These are phyloP conservation scores for Carduelis carduelis DNA, from an alignment of 2,797 vertebrate genomes.

Conservation along the genomic window DNA sequence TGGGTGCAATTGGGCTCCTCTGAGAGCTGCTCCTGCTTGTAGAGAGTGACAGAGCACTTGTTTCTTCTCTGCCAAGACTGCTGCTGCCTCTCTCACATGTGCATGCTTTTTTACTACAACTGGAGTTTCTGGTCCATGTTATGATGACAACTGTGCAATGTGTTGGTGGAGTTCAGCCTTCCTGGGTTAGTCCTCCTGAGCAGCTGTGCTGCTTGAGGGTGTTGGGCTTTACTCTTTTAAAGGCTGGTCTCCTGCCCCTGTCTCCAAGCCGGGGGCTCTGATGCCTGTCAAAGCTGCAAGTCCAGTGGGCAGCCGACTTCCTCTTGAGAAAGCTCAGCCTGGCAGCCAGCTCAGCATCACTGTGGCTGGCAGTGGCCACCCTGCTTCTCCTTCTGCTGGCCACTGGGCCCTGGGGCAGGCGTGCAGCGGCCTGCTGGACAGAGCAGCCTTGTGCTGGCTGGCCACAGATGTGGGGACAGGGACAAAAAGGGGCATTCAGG, in stretches of 20 bases:
- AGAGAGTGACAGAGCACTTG: neutral
- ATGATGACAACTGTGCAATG: neutral
- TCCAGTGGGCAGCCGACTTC: rapidly evolving
- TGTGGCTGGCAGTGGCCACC: neutral
- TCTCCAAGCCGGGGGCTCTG: neutral
- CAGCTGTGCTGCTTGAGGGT: neutral
- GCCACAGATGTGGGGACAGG: neutral
- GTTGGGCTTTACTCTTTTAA: neutral
- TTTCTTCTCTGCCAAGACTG: neutral
- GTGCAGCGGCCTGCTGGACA: rapidly evolving
- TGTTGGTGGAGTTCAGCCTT: neutral
- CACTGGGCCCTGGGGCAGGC: neutral
- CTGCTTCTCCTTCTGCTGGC: neutral
- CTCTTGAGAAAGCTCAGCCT: neutral
- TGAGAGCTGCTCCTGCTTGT: neutral
- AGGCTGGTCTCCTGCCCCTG: neutral
- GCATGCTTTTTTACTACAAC: neutral
- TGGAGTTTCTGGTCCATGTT: neutral
- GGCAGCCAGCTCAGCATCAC: rapidly evolving
- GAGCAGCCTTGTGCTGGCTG: neutral
- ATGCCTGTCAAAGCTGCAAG: too few species aligned
- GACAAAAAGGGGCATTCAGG: constrained; percentile 60
- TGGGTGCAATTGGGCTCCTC: neutral
- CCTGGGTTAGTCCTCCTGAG: neutral
- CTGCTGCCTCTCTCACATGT: neutral